These are phyloP conservation scores for Mus spicilegus DNA, from an alignment of 2,113 vertebrate species.

Conservation along the genomic window DNA sequence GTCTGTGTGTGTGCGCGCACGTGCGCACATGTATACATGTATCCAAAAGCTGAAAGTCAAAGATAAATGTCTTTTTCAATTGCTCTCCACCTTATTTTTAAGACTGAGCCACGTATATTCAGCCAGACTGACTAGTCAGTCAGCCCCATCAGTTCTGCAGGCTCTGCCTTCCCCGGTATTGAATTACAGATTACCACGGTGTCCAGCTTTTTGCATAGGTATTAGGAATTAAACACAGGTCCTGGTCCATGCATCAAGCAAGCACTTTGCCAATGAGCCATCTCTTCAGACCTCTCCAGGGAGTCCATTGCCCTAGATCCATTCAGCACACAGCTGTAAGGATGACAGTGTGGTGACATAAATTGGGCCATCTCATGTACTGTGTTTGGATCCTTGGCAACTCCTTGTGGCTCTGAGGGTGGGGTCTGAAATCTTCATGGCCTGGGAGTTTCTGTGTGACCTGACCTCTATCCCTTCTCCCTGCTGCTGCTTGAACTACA, in stretches of 20 bases:
- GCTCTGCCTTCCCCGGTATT: background rate
- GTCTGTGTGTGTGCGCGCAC: background rate
- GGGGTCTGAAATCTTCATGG: background rate
- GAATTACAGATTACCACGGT: no score
- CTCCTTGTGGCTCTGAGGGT: background rate
- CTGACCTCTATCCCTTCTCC: background rate
- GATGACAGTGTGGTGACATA: background rate
- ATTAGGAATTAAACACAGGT: background rate
- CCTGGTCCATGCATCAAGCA: background rate
- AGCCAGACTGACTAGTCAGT: background rate
- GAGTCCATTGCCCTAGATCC: background rate
- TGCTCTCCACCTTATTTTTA: background rate
- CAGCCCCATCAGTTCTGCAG: background rate
- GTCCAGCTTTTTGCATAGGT: background rate
- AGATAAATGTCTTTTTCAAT: background rate
- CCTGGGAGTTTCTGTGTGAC: background rate
- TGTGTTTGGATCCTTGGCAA: background rate
- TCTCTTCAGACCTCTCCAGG: background rate
- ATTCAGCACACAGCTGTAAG: background rate
- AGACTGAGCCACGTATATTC: no score
- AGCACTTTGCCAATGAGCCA: background rate
- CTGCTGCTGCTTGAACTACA: background rate
- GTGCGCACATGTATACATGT: background rate
- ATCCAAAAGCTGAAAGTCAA: no score
- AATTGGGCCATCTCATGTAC: background rate